These are phyloP conservation scores for Hydrolagus colliei DNA, from an alignment of 2,797 vertebrate genomes.

Conservation along the genomic window DNA sequence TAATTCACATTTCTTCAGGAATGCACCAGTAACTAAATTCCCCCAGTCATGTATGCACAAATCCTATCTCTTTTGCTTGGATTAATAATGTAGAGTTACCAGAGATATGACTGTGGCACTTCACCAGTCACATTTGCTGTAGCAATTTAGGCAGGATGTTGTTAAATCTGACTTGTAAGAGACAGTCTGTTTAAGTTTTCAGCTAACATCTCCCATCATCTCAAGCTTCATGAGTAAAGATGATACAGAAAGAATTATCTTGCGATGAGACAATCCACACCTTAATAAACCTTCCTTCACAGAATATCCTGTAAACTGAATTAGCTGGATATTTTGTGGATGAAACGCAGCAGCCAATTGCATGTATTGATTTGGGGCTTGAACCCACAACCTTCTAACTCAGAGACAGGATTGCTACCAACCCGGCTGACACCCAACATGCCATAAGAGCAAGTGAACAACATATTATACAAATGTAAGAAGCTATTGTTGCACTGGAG, in stretches of 20 bases:
- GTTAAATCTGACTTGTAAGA: conserved; percentile 41
- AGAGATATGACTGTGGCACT: conserved; percentile 39
- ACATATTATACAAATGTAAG: too few relatives aligned
- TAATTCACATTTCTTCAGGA: conserved; percentile 23
- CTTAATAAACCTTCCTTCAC: conserved; percentile 48
- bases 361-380: too few relatives aligned
- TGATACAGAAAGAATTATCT: conserved; percentile 42
- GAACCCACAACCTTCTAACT: too few relatives aligned
- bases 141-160: conserved; percentile 39
- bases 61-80: conserved; percentile 38
- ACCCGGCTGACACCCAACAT: too few relatives aligned
- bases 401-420: too few relatives aligned
- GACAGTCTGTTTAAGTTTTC: conserved; percentile 35
- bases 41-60: conserved; percentile 39
- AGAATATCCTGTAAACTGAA: too few relatives aligned
- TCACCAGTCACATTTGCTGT: conserved; percentile 39
- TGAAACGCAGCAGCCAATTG: too few relatives aligned
- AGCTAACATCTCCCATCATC: conserved; percentile 55
- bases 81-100: conserved; percentile 46
- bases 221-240: conserved; percentile 65
- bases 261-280: conserved; percentile 38
- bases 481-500: too few relatives aligned
- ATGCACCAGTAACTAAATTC: conserved; percentile 35
- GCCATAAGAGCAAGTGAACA: too few relatives aligned
- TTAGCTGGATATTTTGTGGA: too few relatives aligned